Evolutionary conservation across 2,113 vertebrate genomes (phyloP), one percentile per base, ranked within the genome.

Genomic region (Hepsetus odoe): DNA sequence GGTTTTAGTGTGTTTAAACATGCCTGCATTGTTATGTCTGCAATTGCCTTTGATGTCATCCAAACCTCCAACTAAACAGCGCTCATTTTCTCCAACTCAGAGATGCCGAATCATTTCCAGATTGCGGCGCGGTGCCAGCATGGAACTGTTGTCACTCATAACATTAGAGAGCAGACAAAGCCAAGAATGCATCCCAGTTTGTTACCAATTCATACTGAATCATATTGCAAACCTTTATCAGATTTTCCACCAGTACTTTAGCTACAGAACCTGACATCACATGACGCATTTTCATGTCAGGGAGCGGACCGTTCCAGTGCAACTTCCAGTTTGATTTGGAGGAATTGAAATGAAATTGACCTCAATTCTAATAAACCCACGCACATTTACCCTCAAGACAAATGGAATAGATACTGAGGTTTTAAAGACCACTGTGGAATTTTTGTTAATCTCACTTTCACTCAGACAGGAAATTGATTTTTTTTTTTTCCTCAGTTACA

Each of bases 11-110:
- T 90, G 88, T 91, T 91, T 91, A 91, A 90, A 91, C 89, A 90
- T 89, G 87, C 82, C 90, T 84, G 80, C 76, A 86, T 90, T 92
- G 89, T 93, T 92, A 92, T 91, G 90, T 91, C 90, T 90, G 87
- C 85, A 74, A 42, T n/a, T 24, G 4, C 72, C 91, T 93, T 93
- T 93, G 91, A 93, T 90, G 91, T 92, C 73, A 74, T 86, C 86
- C 85, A 89, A 92, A 90, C 90, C 89, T 91, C 89, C 85, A 89
- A 85, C 87, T 91, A 88, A 86, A 87, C 90, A 90, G 88, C 86
- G 86, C 86, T 92, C 86, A 91, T 93, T 92, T 91, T 88, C 74
- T 76, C 74, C 64, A 61, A 73, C 82, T 79, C 59, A 72, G 74
- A 80, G 66, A 82, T 79, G 61, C 53, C n/a, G 53, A 83, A 82